Evolutionary conservation across 2,797 vertebrate genomes (phyloP).

Genomic region (Rhinella marina): DNA sequence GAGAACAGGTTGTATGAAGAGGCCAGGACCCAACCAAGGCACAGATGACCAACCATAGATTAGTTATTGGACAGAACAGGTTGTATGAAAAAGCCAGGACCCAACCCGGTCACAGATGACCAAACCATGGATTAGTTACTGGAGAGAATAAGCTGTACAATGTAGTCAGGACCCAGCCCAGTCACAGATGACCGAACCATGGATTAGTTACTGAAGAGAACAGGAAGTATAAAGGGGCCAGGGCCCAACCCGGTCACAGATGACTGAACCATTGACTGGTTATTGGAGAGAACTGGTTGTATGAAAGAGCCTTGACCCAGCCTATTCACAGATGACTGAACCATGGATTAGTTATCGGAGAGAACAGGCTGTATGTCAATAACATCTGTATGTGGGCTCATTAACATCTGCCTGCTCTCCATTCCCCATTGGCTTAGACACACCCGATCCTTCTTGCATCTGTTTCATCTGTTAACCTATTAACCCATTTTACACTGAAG

Average conservation of each 20-base stretch:
- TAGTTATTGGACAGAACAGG: slow-evolving; percentile 9
- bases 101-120: too few species aligned
- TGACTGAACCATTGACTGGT: background rate
- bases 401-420: slow-evolving; percentile 42
- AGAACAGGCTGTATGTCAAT: slow-evolving; percentile 45
- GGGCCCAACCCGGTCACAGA: slow-evolving; percentile 16
- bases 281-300: slow-evolving; percentile 16
- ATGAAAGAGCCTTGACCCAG: slow-evolving; percentile 3
- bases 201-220: too few species aligned
- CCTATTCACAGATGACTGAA: slow-evolving; percentile 28
- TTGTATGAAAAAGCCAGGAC: too few species aligned
- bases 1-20: too few species aligned
- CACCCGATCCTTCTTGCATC: slow-evolving; percentile 20
- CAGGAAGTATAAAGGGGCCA: background rate
- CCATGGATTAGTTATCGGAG: slow-evolving; percentile 25
- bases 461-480: slow-evolving; percentile 4
- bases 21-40: background rate
- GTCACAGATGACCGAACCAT: too few species aligned
- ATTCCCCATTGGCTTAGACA: slow-evolving; percentile 21
- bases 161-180: too few species aligned
- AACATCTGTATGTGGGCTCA: slow-evolving; percentile 55
- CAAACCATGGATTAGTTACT: too few species aligned
- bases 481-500: slow-evolving; percentile 14
- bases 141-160: too few species aligned
- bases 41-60: slow-evolving; percentile 14